A percentile compares a stretch with the other conserved stretches of the same genome.
Conservation (phyloP, 2,888 invertebrate genomes). For the Prionchulus punctatus region DNA sequence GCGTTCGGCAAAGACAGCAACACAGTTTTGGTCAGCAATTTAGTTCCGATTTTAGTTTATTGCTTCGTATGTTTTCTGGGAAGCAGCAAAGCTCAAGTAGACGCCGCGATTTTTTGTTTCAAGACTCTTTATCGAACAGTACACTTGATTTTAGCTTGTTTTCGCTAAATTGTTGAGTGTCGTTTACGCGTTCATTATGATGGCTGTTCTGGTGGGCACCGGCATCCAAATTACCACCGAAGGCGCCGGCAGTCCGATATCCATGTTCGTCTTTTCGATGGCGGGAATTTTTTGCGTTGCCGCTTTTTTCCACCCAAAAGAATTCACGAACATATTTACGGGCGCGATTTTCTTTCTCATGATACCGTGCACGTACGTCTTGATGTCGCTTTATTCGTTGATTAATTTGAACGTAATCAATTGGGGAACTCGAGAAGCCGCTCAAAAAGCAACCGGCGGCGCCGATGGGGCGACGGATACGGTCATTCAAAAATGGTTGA, state of each 20-base stretch:
- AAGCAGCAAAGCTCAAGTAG: conserved; percentile 22
- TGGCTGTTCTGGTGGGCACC: conserved; percentile 65
- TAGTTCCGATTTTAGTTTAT: conserved; percentile 4
- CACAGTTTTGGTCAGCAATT: conserved; percentile 1
- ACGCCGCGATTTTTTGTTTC: too few relatives aligned
- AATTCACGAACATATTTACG: conserved; percentile 29
- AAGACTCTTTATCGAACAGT: too few relatives aligned
- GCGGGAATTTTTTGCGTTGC: conserved; percentile 45
- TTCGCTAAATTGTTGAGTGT: conserved; percentile 59
- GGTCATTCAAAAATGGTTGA: conserved; percentile 24
- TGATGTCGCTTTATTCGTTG: conserved; percentile 73
- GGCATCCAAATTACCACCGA: conserved; percentile 56
- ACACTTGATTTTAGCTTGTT: conserved; percentile 41
- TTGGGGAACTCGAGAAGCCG: conserved; percentile 78
- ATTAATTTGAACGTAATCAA: conserved; percentile 81
- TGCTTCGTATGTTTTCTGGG: conserved; percentile 23
- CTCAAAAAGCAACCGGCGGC: conserved; percentile 25
- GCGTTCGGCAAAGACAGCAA: conserved; percentile 6
- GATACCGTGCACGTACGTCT: conserved; percentile 83
- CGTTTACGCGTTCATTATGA: conserved; percentile 65
- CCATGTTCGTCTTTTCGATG: conserved; percentile 61
- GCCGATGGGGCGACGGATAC: conserved; percentile 16
- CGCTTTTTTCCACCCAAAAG: conserved; percentile 52
- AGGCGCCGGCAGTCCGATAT: conserved; percentile 51
- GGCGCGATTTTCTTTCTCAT: conserved; percentile 64